Conservation (phyloP, 2,113 vertebrate species). For the Vulpes ferrilata region DNA sequence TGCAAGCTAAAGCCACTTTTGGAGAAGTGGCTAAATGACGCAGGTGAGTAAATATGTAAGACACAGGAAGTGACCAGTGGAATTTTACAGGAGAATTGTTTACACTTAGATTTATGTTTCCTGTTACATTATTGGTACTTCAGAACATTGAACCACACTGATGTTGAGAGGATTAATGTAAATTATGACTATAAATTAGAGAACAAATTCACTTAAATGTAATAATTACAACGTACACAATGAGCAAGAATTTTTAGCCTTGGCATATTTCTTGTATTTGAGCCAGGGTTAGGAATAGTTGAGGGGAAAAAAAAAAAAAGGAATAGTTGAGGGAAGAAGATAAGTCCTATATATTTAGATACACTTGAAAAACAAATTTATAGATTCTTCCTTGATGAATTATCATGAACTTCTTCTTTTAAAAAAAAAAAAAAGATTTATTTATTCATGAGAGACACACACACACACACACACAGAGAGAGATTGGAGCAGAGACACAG, state of each 20-base stretch:
- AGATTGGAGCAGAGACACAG: no score
- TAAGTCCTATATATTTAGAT: not conserved
- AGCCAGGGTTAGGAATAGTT: not conserved
- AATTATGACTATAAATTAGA: not conserved
- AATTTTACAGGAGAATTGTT: not conserved
- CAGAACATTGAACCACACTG: constrained; percentile 23
- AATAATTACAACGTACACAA: not conserved
- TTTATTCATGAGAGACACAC: no score
- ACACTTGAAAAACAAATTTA: not conserved
- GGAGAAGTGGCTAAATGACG: constrained; percentile 99
- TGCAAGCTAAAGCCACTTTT: constrained; percentile 99
- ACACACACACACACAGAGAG: no score
- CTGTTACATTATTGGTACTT: constrained; percentile 47
- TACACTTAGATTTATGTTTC: not conserved
- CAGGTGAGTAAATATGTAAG: constrained; percentile 91
- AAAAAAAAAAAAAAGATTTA: no score
- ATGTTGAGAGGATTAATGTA: not conserved
- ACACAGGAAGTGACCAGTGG: constrained; percentile 34
- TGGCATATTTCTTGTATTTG: not conserved
- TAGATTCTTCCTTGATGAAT: not conserved
- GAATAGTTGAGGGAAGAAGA: not conserved
- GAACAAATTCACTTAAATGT: not conserved
- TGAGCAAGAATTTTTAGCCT: not conserved
- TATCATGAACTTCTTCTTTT: not conserved
- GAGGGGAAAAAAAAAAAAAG: not conserved